phyloP scores from a whole-genome alignment of 2,888 invertebrate genomes.

The Amphipoea oculea region DNA sequence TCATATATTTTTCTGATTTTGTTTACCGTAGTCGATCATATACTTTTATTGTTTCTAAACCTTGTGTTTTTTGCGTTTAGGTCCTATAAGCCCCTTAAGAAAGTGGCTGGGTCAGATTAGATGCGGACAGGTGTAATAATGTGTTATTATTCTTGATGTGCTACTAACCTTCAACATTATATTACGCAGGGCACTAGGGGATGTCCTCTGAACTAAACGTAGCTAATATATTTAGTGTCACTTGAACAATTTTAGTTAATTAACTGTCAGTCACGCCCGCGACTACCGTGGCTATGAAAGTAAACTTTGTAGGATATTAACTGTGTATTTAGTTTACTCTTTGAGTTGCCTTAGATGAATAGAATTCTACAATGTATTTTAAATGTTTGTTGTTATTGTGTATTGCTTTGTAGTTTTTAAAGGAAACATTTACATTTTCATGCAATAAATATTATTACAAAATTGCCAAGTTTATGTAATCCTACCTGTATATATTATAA shows the following conservation, averaged over 20 bases:
- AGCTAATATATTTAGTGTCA: constrained; percentile 75
- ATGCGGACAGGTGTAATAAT: not conserved
- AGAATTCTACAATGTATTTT: not conserved
- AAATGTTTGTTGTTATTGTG: not conserved
- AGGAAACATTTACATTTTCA: not conserved
- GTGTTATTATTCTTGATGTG: not conserved
- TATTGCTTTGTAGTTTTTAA: not conserved
- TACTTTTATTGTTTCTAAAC: too few species aligned
- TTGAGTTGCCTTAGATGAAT: not conserved
- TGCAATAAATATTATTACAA: not conserved
- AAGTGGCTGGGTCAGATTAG: too few species aligned
- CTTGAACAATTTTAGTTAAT: constrained; percentile 77
- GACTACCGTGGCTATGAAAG: constrained; percentile 28
- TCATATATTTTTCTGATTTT: too few species aligned
- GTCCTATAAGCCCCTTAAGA: too few species aligned
- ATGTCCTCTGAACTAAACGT: constrained; percentile 34
- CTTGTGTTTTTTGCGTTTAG: too few species aligned
- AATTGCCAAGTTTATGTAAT: not conserved
- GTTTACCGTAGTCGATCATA: too few species aligned
- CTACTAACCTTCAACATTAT: not conserved
- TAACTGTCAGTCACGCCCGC: constrained; percentile 55
- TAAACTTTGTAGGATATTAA: constrained; percentile 6
- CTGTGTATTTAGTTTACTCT: not conserved
- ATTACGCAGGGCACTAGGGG: not conserved
- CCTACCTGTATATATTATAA: too few species aligned